Evolutionary conservation across 2,797 vertebrate genomes (phyloP).

Genomic region (Cichlasoma orientale): DNA sequence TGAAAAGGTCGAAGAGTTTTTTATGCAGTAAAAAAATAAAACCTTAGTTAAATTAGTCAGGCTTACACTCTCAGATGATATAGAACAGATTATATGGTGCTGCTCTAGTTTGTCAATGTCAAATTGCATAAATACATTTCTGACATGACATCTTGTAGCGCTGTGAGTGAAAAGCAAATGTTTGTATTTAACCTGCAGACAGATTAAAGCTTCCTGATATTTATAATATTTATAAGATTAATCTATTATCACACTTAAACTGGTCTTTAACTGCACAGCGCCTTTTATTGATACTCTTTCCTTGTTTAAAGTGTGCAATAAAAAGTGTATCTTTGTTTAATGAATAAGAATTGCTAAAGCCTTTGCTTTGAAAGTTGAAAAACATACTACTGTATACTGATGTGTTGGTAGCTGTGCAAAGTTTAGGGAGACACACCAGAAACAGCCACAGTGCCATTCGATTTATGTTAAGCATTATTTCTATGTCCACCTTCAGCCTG

Average conservation of each 20-base stretch:
- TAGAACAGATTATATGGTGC: background rate
- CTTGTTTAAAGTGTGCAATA: too few relatives aligned
- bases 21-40: too few relatives aligned
- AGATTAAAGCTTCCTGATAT: background rate
- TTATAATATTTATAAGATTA: background rate
- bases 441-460: background rate
- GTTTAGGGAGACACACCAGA: background rate
- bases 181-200: background rate
- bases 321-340: too few relatives aligned
- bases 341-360: too few relatives aligned
- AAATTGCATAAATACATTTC: conserved; percentile 3
- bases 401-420: background rate
- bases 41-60: background rate
- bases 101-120: background rate
- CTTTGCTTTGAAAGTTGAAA: too few relatives aligned
- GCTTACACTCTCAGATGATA: background rate
- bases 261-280: too few relatives aligned
- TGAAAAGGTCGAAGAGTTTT: too few relatives aligned
- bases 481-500: background rate
- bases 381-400: too few relatives aligned
- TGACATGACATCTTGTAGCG: background rate
- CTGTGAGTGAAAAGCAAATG: background rate
- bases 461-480: background rate
- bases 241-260: too few relatives aligned
- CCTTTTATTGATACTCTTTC: too few relatives aligned